These are phyloP conservation scores for Cygnus buccinator DNA, from an alignment of 2,113 vertebrate species.

Conservation along the genomic window DNA sequence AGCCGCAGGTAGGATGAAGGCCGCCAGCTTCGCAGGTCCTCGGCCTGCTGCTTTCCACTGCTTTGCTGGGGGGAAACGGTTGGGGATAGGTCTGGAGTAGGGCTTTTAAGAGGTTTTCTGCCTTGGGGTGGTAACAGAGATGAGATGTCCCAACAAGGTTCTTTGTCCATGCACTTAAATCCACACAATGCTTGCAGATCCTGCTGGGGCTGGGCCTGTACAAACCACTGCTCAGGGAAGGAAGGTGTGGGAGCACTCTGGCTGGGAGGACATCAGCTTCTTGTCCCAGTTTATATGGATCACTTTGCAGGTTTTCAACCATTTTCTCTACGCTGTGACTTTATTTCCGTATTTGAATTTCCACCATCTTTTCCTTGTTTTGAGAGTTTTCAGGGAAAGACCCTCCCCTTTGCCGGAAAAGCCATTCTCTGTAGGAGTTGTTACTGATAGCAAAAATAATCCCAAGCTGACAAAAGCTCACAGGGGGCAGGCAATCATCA, in stretches of 20 bases:
- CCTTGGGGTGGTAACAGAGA: background rate
- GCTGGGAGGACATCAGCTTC: background rate
- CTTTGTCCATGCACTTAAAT: background rate
- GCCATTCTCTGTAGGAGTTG: background rate
- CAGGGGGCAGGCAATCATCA: too few relatives aligned
- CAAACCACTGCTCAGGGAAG: background rate
- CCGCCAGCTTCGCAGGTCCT: fast-evolving
- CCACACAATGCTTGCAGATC: too few relatives aligned
- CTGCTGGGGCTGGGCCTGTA: background rate
- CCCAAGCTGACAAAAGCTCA: fast-evolving
- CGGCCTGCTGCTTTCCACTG: fast-evolving
- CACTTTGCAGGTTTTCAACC: background rate
- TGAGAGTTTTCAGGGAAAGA: background rate
- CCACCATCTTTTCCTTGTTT: background rate
- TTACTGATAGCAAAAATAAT: background rate
- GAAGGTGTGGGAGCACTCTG: too few relatives aligned
- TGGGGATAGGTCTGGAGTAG: background rate
- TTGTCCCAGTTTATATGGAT: background rate
- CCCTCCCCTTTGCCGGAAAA: background rate
- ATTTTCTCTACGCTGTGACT: background rate
- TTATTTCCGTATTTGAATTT: background rate
- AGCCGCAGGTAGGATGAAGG: constrained; percentile 78
- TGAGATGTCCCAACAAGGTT: background rate
- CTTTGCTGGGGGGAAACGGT: background rate
- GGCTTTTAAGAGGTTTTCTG: background rate